Conservation (phyloP, 2,797 vertebrate genomes). For the Brachyalestes nurse region DNA sequence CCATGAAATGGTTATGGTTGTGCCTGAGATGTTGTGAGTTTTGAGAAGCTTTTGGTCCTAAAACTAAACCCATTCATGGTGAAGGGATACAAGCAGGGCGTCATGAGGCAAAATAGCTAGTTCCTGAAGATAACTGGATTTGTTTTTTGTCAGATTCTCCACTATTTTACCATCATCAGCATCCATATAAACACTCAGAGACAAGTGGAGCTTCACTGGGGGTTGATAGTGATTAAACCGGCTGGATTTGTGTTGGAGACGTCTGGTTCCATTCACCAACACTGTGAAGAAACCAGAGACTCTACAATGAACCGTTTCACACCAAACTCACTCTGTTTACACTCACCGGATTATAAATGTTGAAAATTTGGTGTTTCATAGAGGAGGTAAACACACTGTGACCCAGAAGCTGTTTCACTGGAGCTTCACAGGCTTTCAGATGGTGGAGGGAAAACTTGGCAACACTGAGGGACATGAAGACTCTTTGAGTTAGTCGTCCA, state of each 20-base stretch:
- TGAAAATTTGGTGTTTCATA: no score
- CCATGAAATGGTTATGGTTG: neutral
- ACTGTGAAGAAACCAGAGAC: no score
- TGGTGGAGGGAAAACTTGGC: neutral
- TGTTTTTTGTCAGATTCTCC: no score
- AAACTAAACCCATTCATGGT: neutral
- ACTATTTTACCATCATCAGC: neutral
- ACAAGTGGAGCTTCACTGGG: neutral
- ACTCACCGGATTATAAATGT: no score
- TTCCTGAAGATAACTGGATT: neutral
- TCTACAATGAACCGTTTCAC: no score
- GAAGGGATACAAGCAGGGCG: neutral
- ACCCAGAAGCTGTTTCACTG: neutral
- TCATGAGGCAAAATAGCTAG: neutral
- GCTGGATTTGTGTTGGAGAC: no score
- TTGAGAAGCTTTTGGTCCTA: neutral
- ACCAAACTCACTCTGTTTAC: no score
- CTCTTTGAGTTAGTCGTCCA: slow-evolving; percentile 18
- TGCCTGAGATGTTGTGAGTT: neutral
- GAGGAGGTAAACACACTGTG: no score
- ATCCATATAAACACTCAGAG: neutral
- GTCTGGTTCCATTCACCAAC: no score
- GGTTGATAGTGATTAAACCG: neutral
- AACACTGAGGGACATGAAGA: neutral
- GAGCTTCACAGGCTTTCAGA: neutral